Evolutionary conservation across 2,888 invertebrate genomes (phyloP).

Genomic region (Apoderus coryli): DNA sequence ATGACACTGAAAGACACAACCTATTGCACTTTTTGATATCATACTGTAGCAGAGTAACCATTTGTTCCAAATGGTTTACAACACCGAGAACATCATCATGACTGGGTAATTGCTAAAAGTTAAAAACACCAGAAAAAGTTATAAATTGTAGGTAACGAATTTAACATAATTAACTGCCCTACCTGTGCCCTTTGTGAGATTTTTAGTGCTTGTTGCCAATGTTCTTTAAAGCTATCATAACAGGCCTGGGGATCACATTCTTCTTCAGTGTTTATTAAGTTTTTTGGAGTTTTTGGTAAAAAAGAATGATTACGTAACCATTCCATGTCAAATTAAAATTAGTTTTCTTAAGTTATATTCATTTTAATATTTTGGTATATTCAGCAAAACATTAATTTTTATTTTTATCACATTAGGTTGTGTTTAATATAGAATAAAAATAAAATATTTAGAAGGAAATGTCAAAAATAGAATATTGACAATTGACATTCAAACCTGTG

Average conservation of each 20-base stretch:
- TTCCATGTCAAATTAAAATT: slow-evolving; percentile 28
- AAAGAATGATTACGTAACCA: slow-evolving; percentile 25
- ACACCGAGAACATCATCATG: slow-evolving; percentile 85
- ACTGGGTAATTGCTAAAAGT: slow-evolving; percentile 39
- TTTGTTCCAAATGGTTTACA: slow-evolving; percentile 82
- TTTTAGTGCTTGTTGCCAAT: slow-evolving; percentile 84
- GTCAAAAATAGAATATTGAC: slow-evolving; percentile 18
- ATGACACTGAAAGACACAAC: slow-evolving; percentile 33
- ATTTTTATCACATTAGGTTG: background rate
- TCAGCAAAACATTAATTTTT: background rate
- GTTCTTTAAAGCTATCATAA: slow-evolving; percentile 84
- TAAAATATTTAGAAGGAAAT: slow-evolving; percentile 43
- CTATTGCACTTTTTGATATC: slow-evolving; percentile 53
- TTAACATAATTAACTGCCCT: slow-evolving; percentile 15
- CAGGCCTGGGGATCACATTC: slow-evolving; percentile 70
- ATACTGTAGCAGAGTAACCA: slow-evolving; percentile 68
- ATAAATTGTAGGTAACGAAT: too few relatives aligned
- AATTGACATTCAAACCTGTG: too few relatives aligned
- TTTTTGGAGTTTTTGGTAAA: slow-evolving; percentile 24
- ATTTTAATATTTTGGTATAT: background rate
- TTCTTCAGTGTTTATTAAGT: slow-evolving; percentile 22
- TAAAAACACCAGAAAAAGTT: too few relatives aligned
- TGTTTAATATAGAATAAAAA: background rate
- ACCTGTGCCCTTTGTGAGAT: slow-evolving; percentile 66
- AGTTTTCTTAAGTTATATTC: too few relatives aligned